Evolutionary conservation across 2,888 invertebrate species (phyloP), one percentile per base, ranked within the genome.

Genomic region (Drosophila pseudotakahashii): DNA sequence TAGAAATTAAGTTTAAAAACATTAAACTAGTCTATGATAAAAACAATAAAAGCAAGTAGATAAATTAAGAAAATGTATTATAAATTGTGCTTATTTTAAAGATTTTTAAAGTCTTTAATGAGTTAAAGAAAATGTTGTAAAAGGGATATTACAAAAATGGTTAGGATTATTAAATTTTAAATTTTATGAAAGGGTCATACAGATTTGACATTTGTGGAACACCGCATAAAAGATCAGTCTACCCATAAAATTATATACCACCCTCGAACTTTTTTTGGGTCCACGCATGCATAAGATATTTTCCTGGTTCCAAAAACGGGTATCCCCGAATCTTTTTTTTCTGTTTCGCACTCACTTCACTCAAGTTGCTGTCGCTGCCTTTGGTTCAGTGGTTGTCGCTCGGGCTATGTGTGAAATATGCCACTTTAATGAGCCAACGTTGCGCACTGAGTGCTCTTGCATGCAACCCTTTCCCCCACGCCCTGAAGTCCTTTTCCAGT

Each of bases 341-440:
- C 44, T 13, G 5, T 45, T 11, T 36, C 13, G 10, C 51, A 23
- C 30, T 63, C 47, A 41, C 53, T 53, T 19, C 54, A 50, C 52
- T 71, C 60, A 53, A 70, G 71, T 70, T 58, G 68, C 51, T 39
- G 47, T 55, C 53, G 63, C 68, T 74, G 81, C 66, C 75, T 70
- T 70, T 59, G 64, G 66, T 62, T 73, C 54, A 47, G 55, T 64
- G 75, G 55, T 57, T 60, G 55, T 55, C 53, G 44, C 53, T 60
- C 68, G 71, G 64, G 74, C 82, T 84, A 84, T 87, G 82, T 82
- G 82, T 85, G 82, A 82, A 87, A 82, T 84, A 82, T 87, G 88
- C 82, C 82, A 82, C 82, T 82, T 82, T 82, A 82, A 82, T 82
- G 85, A 82, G 85, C 77, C 85, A 86, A 72, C 82, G 81, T 75